Evolutionary conservation across 1,140 invertebrate species (phyloP), one percentile per base, ranked within the genome.

Genomic region (Drosophila setifemur): DNA sequence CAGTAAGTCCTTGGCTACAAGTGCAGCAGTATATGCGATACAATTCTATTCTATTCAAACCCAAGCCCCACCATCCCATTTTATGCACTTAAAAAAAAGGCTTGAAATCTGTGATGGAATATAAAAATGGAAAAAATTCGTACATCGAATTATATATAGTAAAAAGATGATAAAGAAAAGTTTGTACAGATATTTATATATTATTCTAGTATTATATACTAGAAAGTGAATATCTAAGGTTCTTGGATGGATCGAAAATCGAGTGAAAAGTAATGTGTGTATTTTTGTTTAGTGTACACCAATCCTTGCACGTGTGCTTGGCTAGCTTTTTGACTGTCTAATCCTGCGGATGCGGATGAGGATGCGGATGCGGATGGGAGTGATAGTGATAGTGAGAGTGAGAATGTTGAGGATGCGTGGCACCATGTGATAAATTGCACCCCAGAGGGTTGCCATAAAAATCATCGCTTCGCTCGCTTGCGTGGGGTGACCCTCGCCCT

Each of bases 401-500:
- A n/a, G 31, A 12, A 31, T 60, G 55, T 33, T 14, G 37, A 19
- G 31, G 26, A 23, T 19, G 23, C 12, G 31, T 31, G 35, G 43
- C 39, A 63, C 70, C 72, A 88, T 78, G 82, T 90, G 89, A 90
- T 89, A 89, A 90, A 90, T 90, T 79, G 79, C 81, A 87, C 89
- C 77, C 87, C 66, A 71, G 87, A 79, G 89, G 85, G 78, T 90
- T 88, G 66, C 44, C 79, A 89, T 82, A 68, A 87, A 82, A 74
- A 89, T 89, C 87, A 89, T 89, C 83, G 68, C 72, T 48, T 68
- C 19, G 21, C 16, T n/a, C n/a, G n/a, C n/a, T n/a, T 26, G 9
- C n/a, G 16, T 40, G 44, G 25, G 37, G 26, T 28, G 52, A 33
- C 31, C 48, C 8, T 21, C 8, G 1, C 19, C 4, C 18, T 16